Evolutionary conservation across 1,140 invertebrate genomes (phyloP).

Genomic region (Papilio xuthus): DNA sequence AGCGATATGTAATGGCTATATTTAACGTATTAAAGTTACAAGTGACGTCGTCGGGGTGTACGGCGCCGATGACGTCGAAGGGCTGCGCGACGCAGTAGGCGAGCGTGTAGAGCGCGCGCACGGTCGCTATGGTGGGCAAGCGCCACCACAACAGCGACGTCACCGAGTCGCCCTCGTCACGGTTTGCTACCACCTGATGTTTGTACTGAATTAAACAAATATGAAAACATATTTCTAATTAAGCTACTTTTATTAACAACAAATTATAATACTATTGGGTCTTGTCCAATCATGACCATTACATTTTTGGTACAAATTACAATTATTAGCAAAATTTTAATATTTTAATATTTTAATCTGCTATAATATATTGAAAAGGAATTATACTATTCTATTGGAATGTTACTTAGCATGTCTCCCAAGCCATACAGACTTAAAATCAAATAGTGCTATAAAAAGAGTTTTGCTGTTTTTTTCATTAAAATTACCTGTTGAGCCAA

Average conservation of each 20-base stretch:
- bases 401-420: neutral
- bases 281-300: neutral
- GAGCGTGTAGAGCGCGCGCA: conserved; percentile 71
- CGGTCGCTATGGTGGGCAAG: conserved; percentile 69
- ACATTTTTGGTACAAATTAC: neutral
- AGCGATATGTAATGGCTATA: neutral
- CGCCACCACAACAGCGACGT: conserved; percentile 75
- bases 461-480: neutral
- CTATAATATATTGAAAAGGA: too few relatives aligned
- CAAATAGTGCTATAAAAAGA: neutral
- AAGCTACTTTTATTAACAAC: neutral
- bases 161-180: conserved; percentile 67
- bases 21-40: conserved; percentile 61
- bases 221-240: neutral
- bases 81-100: conserved; percentile 67
- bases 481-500: conserved; percentile 83
- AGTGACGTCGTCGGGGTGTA: conserved; percentile 76
- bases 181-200: conserved; percentile 64
- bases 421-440: neutral
- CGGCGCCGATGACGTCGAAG: conserved; percentile 51
- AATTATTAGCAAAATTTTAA: neutral
- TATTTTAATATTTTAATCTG: neutral
- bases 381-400: too few relatives aligned
- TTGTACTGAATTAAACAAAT: conserved; percentile 8
- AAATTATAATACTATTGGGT: neutral